Evolutionary conservation across 2,113 vertebrate species (phyloP), one percentile per base, ranked within the genome.

Genomic region (Ictidomys tridecemlineatus): DNA sequence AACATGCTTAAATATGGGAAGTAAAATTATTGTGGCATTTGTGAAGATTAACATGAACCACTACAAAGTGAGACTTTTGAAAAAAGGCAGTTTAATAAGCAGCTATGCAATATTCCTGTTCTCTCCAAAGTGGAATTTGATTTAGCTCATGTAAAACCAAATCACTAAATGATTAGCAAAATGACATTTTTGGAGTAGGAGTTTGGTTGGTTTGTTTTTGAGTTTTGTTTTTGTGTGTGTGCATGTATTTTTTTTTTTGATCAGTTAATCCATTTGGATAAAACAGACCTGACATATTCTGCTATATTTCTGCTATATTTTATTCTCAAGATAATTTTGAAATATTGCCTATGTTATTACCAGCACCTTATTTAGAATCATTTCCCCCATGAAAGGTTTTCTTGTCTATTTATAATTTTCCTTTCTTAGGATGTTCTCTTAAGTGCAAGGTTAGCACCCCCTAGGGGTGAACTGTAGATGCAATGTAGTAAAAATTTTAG

Each of bases 381-480:
- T 11, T 16, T 20, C 32, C 6, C 26, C 13, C 65, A 22, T 16
- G 63, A 53, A 72, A 17, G 65, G 5, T 72, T 93, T 92, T 87
- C 32, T 82, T 39, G 5, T 69, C 48, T 61, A 9, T 48, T 78
- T 61, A 9, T n/a, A n/a, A n/a, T 85, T 92, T 91, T 32, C 10
- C 10, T 34, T 92, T 78, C 22, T 87, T 78, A 65, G 26, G 53
- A 18, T 70, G 24, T n/a, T 80, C 17, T 83, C 61, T 83, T 86
- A 86, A 85, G n/a, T 48, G 79, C 69, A 79, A 83, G 37, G 77
- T 91, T 67, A 91, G 73, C 22, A 24, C 73, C 93, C 82, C 94
- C 97, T 96, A 69, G 58, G 24, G 95, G 83, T 72, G 30, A 13
- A 2, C 13, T 53, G 26, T 12, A 26, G 37, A 5, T 67, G 3